Percentiles rank a stretch among this genome's conserved stretches.
Evolutionary conservation across 2,888 invertebrate genomes (phyloP).

Genomic region (Thymelicus sylvestris): DNA sequence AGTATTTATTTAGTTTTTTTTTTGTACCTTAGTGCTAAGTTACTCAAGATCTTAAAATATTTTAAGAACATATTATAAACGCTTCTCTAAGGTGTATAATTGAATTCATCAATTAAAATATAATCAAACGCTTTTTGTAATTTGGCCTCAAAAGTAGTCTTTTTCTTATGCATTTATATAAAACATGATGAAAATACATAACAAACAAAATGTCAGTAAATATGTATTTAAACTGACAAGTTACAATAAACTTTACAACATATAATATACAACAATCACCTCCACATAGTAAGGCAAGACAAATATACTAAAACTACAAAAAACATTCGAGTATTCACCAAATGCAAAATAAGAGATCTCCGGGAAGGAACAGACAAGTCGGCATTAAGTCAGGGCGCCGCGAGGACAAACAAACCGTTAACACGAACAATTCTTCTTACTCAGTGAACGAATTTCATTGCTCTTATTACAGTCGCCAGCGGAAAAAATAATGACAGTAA

Average conservation of each 20-base stretch:
- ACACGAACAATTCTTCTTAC: too few species aligned
- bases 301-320: constrained; percentile 41
- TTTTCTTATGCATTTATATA: not conserved
- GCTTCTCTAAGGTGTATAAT: too few species aligned
- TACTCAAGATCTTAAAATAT: too few species aligned
- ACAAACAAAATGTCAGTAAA: constrained; percentile 12
- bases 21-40: not conserved
- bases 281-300: constrained; percentile 30
- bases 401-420: not conserved
- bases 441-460: too few species aligned
- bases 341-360: constrained; percentile 69
- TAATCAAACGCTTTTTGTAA: not conserved
- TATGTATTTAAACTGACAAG: constrained; percentile 18
- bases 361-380: constrained; percentile 43
- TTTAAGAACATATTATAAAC: too few species aligned
- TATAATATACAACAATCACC: constrained; percentile 16
- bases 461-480: too few species aligned
- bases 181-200: constrained; percentile 2
- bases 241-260: constrained; percentile 14
- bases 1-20: not conserved
- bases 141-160: not conserved
- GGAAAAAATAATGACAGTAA: too few species aligned
- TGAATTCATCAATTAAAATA: not conserved
- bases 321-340: constrained; percentile 56
- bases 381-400: constrained; percentile 8